Percentiles rank a stretch among this genome's conserved stretches.
Conservation (phyloP, 2,888 invertebrate genomes). For the Aspidiotus destructor region DNA sequence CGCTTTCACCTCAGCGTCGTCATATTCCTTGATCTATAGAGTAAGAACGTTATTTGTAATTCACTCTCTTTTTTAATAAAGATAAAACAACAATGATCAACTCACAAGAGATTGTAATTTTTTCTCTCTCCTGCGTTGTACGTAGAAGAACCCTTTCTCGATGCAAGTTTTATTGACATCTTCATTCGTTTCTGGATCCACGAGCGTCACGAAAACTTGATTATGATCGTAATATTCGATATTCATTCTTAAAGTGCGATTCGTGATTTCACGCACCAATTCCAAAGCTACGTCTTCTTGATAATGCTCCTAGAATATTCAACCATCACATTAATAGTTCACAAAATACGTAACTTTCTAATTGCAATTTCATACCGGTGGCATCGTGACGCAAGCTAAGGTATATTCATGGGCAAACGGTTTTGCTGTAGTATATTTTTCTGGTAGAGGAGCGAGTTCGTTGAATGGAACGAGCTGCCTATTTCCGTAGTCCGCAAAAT, state of each 20-base stretch:
- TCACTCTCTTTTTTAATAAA: not conserved
- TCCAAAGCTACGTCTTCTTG: slow-evolving; percentile 61
- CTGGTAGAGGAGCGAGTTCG: slow-evolving; percentile 70
- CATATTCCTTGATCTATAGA: slow-evolving; percentile 62
- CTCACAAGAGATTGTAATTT: slow-evolving; percentile 66
- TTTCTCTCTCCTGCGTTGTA: slow-evolving; percentile 69
- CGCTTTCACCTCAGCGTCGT: slow-evolving; percentile 74
- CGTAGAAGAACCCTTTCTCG: slow-evolving; percentile 72
- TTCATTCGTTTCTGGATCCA: slow-evolving; percentile 52
- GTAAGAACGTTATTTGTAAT: not conserved
- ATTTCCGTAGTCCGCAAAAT: slow-evolving; percentile 95
- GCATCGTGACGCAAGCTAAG: slow-evolving; percentile 73
- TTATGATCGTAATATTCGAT: slow-evolving; percentile 60
- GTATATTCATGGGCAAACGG: slow-evolving; percentile 78
- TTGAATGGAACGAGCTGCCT: slow-evolving; percentile 53
- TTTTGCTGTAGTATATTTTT: slow-evolving; percentile 57
- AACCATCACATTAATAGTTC: not conserved
- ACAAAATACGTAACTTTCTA: not conserved
- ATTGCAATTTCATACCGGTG: slow-evolving; percentile 57
- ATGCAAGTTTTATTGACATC: slow-evolving; percentile 71
- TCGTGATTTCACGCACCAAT: slow-evolving; percentile 55
- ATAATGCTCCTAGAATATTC: slow-evolving; percentile 55
- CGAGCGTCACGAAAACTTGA: slow-evolving; percentile 43
- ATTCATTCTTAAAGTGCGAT: slow-evolving; percentile 70
- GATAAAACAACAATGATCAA: slow-evolving; percentile 25